Conservation (phyloP, 2,113 vertebrate genomes). For the Gnathonemus echidnorhynchus region DNA sequence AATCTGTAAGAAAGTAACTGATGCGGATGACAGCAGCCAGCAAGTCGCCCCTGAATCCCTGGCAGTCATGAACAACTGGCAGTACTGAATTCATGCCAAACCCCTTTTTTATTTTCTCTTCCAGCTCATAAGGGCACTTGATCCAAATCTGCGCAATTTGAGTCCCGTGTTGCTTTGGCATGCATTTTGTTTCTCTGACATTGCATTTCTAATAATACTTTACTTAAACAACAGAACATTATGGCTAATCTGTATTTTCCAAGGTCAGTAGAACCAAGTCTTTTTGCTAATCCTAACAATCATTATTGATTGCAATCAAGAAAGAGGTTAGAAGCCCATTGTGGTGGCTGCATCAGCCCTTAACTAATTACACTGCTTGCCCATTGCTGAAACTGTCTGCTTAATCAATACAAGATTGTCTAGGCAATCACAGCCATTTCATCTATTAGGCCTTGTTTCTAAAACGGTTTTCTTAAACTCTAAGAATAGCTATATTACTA, state of each 20-base stretch:
- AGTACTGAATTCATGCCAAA: background rate
- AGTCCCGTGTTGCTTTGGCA: background rate
- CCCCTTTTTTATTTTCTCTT: background rate
- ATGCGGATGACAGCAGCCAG: background rate
- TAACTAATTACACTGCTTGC: slow-evolving; percentile 24
- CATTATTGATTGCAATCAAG: slow-evolving; percentile 32
- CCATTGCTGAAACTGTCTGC: slow-evolving; percentile 11
- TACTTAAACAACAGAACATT: slow-evolving; percentile 15
- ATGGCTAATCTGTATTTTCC: slow-evolving; percentile 10
- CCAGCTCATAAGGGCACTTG: background rate
- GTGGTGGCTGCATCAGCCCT: slow-evolving; percentile 17
- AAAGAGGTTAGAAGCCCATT: slow-evolving; percentile 19
- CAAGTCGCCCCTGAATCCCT: background rate
- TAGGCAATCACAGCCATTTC: slow-evolving; percentile 27
- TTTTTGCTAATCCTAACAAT: slow-evolving; percentile 28
- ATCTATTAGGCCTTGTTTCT: slow-evolving; percentile 4
- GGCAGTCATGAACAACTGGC: background rate
- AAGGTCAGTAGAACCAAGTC: slow-evolving; percentile 23
- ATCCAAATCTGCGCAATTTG: background rate
- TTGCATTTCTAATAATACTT: slow-evolving; percentile 2
- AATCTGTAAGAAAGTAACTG: background rate
- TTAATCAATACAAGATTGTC: slow-evolving; percentile 29
- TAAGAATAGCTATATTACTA: background rate
- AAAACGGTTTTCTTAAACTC: background rate
- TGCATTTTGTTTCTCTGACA: background rate